phyloP scores from a whole-genome alignment of 2,113 vertebrate genomes.

The Zapornia atra region DNA sequence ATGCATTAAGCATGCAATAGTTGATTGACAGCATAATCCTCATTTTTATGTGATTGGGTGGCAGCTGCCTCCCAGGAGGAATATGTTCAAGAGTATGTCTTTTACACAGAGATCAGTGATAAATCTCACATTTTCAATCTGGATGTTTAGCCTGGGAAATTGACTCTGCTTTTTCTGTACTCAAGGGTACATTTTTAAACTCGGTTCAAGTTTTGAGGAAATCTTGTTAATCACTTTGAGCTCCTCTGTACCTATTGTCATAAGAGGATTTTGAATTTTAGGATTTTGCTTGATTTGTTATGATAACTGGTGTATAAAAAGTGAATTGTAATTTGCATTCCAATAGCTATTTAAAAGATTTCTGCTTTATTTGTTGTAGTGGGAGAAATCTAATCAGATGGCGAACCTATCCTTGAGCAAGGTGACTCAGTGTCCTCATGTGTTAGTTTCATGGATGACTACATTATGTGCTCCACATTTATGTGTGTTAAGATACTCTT shows the following conservation, averaged over 20 bases:
- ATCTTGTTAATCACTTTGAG: not conserved
- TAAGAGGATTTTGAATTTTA: slow-evolving; percentile 10
- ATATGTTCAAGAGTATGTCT: not conserved
- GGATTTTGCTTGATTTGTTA: slow-evolving; percentile 18
- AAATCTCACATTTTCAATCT: slow-evolving; percentile 26
- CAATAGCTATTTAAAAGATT: not conserved
- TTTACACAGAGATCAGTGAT: slow-evolving; percentile 5
- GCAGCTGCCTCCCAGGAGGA: slow-evolving; percentile 31
- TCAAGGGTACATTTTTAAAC: not conserved
- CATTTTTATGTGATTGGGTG: slow-evolving; percentile 37
- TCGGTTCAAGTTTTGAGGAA: slow-evolving; percentile 9
- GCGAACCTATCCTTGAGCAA: not conserved
- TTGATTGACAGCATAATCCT: slow-evolving; percentile 37
- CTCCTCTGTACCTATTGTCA: not conserved
- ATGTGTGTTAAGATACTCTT: not conserved
- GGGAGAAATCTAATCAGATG: not conserved
- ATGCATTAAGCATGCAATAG: not conserved
- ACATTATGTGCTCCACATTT: not conserved
- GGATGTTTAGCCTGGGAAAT: slow-evolving; percentile 40
- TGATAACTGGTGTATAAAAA: not conserved
- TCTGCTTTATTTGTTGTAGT: not conserved
- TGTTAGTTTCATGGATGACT: not conserved
- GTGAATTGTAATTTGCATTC: not conserved
- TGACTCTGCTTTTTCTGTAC: not conserved
- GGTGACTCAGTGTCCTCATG: not conserved